Evolutionary conservation across 1,140 invertebrate species (phyloP).

Genomic region (Carcinoscorpius rotundicauda): DNA sequence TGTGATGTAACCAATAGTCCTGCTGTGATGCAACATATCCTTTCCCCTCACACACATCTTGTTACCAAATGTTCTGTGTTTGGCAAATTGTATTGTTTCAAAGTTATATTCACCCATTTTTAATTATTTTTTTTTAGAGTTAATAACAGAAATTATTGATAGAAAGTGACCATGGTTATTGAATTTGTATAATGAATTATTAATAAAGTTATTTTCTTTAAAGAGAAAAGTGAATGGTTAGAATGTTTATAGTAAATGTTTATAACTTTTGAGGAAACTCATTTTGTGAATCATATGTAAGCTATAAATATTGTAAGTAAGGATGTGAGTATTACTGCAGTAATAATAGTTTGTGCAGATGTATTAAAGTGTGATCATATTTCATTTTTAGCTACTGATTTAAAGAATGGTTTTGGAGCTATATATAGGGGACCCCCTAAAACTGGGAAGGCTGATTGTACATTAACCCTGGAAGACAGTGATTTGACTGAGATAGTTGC

Average conservation of each 20-base stretch:
- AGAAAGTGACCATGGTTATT: too few relatives aligned
- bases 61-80: too few relatives aligned
- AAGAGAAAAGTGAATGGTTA: background rate
- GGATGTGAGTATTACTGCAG: background rate
- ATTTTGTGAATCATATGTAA: background rate
- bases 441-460: slow-evolving; percentile 61
- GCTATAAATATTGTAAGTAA: background rate
- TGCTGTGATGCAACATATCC: too few relatives aligned
- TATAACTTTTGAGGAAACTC: background rate
- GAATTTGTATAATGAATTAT: too few relatives aligned
- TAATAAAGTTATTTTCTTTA: too few relatives aligned
- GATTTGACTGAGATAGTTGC: slow-evolving; percentile 14
- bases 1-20: too few relatives aligned
- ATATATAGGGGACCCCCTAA: slow-evolving; percentile 65
- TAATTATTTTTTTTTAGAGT: too few relatives aligned
- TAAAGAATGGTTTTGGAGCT: slow-evolving; percentile 50
- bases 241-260: slow-evolving; percentile 1
- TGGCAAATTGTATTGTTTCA: too few relatives aligned
- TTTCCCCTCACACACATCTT: too few relatives aligned
- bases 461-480: slow-evolving; percentile 61
- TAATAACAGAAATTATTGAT: too few relatives aligned
- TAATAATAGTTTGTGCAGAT: background rate
- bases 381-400: slow-evolving; percentile 58
- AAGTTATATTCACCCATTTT: too few relatives aligned
- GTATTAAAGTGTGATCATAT: background rate